Evolutionary conservation across 2,888 invertebrate genomes (phyloP), one percentile per base, ranked within the genome.

Genomic region (Nemotelus pantherinus): DNA sequence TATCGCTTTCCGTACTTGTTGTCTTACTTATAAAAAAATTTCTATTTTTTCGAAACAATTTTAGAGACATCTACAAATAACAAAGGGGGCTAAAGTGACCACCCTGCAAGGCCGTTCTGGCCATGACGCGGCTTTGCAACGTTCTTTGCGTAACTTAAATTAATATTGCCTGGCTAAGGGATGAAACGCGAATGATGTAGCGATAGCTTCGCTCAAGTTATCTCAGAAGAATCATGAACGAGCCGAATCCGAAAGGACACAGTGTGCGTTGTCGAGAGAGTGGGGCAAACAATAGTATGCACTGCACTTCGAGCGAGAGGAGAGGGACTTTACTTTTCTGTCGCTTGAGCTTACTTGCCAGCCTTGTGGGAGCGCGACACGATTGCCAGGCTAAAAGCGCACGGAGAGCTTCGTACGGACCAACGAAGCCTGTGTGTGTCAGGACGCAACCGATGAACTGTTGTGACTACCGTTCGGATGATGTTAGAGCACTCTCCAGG

Each of bases 181-280:
- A 82, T 82, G 81, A 82, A 82, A 82, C 82, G 82, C 82, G 82
- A 82, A 82, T 82, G 82, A 82, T 81, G 81, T 81, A 81, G 80
- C 80, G 79, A 80, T 68, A 79, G 71, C 74, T 79, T 74, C 55
- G 78, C 39, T 63, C 79, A 79, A 77, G 77, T 77, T 80, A 78
- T 79, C 80, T 78, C 77, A 43, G 53, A 55, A 47, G n/a, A 77
- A 67, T 64, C 76, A 55, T 64, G 64, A 76, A 55, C 77, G 67
- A 67, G 47, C 65, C 47, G 25, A 55, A 10, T 53, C 53, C 41
- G 25, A 70, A 70, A 70, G 70, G 70, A 70, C 70, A 70, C 55
- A 55, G 53, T 75, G 25, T 75, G 41, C 3, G 64, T 75, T 25
- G 25, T 25, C 25, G 25, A n/a, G 75, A 63, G 60, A 48, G 50